Evolutionary conservation across 2,113 vertebrate species (phyloP), one percentile per base, ranked within the genome.

Genomic region (Fregata magnificens): DNA sequence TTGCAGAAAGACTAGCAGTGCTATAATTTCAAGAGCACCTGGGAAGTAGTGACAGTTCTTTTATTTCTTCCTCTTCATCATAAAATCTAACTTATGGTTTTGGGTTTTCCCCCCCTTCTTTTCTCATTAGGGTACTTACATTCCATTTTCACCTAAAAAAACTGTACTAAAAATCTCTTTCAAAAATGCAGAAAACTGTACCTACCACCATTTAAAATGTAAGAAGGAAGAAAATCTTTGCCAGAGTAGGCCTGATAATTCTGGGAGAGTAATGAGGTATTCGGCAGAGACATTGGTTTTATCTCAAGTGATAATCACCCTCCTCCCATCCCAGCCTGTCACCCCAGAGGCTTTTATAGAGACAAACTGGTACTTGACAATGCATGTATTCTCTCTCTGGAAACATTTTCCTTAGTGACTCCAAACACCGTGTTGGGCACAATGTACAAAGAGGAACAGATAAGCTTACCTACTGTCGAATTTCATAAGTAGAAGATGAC

Each of bases 61-160:
- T 31, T 22, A 53, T 61, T 67, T 67, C 14, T 69, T 58, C 29
- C 8, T 73, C 21, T 71, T 77, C 24, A 28, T 29, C 12, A 32
- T 29, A 92, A 82, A 55, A 82, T 71, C 19, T 44, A 28, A 55
- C 56, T 28, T 55, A 61, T 24, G 6, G 5, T 6, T 79, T 81
- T 17, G 26, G 24, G 2, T 7, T 18, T 24, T 6, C 9, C 2
- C 31, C 13, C 9, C 4, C 4, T 7, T 10, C 13, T 45, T 69
- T 84, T 59, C 40, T 21, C 3, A 9, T 53, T 24, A 74, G 10
- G 24, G 4, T 44, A 26, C 22, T 53, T 36, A 28, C 21, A 34
- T 74, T 74, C 25, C 26, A 52, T 47, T 58, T 88, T 56, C 47
- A 32, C 15, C 5, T 32, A 18, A 45, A 50, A 62, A 63, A 38